phyloP scores from a whole-genome alignment of 2,888 invertebrate species.

The Leucoma salicis region DNA sequence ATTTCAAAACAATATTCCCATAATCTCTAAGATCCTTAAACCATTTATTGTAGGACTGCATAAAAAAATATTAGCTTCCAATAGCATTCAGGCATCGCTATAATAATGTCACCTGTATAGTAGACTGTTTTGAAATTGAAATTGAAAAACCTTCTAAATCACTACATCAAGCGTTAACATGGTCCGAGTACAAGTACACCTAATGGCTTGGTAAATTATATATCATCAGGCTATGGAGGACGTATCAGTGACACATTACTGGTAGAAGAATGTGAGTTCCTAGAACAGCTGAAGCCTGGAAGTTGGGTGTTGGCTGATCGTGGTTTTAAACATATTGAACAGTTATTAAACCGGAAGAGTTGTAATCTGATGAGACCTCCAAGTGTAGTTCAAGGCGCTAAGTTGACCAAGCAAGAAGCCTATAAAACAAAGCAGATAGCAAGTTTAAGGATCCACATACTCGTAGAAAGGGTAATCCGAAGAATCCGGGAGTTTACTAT shows the following conservation, averaged over 20 bases:
- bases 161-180: background rate
- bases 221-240: conserved; percentile 31
- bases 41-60: conserved; percentile 24
- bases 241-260: conserved; percentile 2
- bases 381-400: background rate
- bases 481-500: conserved; percentile 6
- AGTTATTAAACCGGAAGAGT: background rate
- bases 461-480: conserved; percentile 5
- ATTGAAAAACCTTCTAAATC: background rate
- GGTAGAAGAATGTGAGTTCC: background rate
- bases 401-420: conserved; percentile 2
- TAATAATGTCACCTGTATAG: background rate
- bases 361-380: conserved; percentile 2
- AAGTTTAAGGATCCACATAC: conserved; percentile 4
- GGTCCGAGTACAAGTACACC: conserved; percentile 20
- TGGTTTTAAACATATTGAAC: conserved; percentile 1
- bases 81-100: background rate
- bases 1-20: conserved; percentile 20
- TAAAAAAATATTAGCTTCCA: conserved; percentile 16
- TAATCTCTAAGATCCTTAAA: conserved; percentile 19
- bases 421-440: conserved; percentile 5
- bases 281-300: conserved; percentile 1
- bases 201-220: conserved; percentile 30
- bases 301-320: conserved; percentile 2
- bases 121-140: background rate